A percentile compares a stretch with the other conserved stretches of the same genome.
phyloP scores from a whole-genome alignment of 2,113 vertebrate species.

The Gadus chalcogrammus region DNA sequence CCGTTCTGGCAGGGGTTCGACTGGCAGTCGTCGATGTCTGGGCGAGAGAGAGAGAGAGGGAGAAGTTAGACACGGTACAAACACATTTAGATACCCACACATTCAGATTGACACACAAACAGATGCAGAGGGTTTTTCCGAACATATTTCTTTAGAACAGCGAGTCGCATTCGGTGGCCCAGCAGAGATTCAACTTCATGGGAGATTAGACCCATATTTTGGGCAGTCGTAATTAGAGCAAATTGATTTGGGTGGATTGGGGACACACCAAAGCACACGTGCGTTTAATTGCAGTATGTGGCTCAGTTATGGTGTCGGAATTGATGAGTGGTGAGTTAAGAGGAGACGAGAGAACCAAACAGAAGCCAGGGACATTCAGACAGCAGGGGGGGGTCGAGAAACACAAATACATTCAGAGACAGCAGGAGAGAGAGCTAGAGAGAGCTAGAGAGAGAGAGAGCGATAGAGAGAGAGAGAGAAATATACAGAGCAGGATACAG shows the following conservation, averaged over 20 bases:
- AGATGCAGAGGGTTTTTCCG: neutral
- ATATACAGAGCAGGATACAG: no score
- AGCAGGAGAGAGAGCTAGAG: neutral
- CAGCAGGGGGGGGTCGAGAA: neutral
- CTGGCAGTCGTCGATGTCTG: slow-evolving; percentile 81
- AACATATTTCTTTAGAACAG: slow-evolving; percentile 11
- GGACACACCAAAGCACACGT: slow-evolving; percentile 42
- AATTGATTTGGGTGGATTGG: slow-evolving; percentile 62
- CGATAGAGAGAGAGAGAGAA: neutral
- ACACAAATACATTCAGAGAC: neutral
- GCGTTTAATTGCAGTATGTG: slow-evolving; percentile 56
- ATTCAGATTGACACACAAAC: neutral
- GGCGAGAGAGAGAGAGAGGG: slow-evolving; percentile 6
- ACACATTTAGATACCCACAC: neutral
- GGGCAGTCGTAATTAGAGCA: slow-evolving; percentile 60
- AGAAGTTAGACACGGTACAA: slow-evolving; percentile 17
- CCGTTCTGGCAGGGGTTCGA: slow-evolving; percentile 88
- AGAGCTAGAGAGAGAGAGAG: no score
- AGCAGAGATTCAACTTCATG: slow-evolving; percentile 45
- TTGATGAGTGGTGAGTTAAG: slow-evolving; percentile 4
- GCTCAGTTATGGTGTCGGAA: slow-evolving; percentile 33
- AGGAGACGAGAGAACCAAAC: neutral
- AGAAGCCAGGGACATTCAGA: neutral
- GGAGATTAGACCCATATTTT: slow-evolving; percentile 50
- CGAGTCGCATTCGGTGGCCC: slow-evolving; percentile 36